These are phyloP conservation scores for Phyllostomus hastatus DNA, from an alignment of 2,113 vertebrate species.

Conservation along the genomic window DNA sequence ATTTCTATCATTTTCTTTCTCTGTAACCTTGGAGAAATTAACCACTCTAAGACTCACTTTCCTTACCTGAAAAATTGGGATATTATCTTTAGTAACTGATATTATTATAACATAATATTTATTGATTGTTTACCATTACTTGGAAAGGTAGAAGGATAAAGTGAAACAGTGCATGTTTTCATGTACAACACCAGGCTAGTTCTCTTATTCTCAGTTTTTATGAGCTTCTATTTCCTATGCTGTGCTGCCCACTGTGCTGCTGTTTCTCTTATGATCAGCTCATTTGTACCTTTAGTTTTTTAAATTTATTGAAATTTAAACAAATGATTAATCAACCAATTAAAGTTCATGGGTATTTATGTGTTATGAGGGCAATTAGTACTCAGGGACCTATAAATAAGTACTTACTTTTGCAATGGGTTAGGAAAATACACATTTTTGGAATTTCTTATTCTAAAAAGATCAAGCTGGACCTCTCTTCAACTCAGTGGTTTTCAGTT, in stretches of 20 bases:
- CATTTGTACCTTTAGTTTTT: background rate
- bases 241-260: background rate
- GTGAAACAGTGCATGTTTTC: background rate
- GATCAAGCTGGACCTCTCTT: background rate
- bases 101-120: background rate
- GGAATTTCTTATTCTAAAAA: background rate
- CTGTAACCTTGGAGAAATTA: background rate
- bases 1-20: background rate
- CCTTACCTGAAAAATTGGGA: background rate
- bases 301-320: conserved; percentile 21
- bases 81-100: background rate
- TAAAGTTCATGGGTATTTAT: background rate
- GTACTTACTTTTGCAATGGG: background rate
- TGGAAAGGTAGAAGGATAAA: background rate
- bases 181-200: background rate
- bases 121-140: background rate
- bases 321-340: background rate
- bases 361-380: background rate
- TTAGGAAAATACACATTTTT: background rate
- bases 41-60: background rate
- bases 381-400: background rate
- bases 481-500: background rate
- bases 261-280: background rate
- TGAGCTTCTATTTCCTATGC: background rate
- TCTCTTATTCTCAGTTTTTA: background rate